A percentile compares a stretch with the other conserved stretches of the same genome.
phyloP scores from a whole-genome alignment of 2,888 invertebrate genomes.

The Philhelius pedissequus region DNA sequence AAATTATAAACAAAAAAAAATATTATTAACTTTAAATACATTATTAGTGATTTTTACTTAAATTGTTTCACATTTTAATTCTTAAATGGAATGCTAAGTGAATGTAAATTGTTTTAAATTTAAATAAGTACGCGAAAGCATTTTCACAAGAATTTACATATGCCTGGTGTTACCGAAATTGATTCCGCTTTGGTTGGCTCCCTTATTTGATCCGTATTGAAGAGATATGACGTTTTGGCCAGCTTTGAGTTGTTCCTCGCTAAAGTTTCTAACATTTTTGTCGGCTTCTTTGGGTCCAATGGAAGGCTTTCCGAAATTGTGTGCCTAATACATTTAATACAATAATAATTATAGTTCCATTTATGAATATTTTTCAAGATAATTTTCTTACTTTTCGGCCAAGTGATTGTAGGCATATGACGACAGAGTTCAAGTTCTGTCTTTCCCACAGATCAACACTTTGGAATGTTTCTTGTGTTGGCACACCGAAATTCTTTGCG shows the following conservation, averaged over 20 bases:
- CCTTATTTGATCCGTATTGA: conserved; percentile 98
- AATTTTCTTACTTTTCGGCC: conserved; percentile 90
- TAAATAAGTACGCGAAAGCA: conserved; percentile 48
- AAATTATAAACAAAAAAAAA: conserved; percentile 70
- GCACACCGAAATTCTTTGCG: conserved; percentile 92
- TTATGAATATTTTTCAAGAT: neutral
- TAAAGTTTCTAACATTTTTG: conserved; percentile 95
- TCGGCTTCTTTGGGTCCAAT: conserved; percentile 98
- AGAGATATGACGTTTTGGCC: conserved; percentile 95
- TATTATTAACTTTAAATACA: conserved; percentile 46
- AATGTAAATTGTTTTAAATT: conserved; percentile 41
- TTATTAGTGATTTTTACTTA: conserved; percentile 65
- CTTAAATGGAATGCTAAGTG: conserved; percentile 68
- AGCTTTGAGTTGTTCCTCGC: conserved; percentile 95
- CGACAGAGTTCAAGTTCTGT: conserved; percentile 97
- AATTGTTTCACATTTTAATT: conserved; percentile 45
- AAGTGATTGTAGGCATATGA: conserved; percentile 95
- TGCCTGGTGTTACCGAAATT: conserved; percentile 98
- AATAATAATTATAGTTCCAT: neutral
- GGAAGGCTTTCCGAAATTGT: conserved; percentile 89
- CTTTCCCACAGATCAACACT: conserved; percentile 98
- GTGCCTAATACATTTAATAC: conserved; percentile 81
- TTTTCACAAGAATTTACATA: conserved; percentile 85
- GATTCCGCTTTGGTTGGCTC: conserved; percentile 97
- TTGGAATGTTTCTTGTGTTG: conserved; percentile 96